Percentiles rank a stretch among this genome's conserved stretches.
Conservation (phyloP, 1,140 invertebrate species). For the Halesus radiatus region DNA sequence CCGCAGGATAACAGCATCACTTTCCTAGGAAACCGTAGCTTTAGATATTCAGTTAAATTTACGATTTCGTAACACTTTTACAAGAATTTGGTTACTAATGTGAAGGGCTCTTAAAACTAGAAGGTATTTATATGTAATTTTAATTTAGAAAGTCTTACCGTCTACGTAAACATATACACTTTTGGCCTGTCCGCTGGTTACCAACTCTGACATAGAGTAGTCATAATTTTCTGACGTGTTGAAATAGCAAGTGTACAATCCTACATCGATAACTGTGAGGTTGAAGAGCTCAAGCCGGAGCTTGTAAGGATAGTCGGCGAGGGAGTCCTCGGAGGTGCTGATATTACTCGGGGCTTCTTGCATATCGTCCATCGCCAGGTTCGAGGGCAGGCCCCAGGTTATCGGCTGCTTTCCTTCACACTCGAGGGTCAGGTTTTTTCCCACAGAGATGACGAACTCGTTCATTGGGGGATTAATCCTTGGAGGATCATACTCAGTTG, state of each 20-base stretch:
- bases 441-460: slow-evolving; percentile 66
- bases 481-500: slow-evolving; percentile 15
- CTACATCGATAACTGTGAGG: slow-evolving; percentile 69
- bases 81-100: too few relatives aligned
- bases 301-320: slow-evolving; percentile 63
- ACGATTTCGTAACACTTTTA: too few relatives aligned
- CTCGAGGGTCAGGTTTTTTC: slow-evolving; percentile 67
- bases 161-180: slow-evolving; percentile 78
- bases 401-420: slow-evolving; percentile 69
- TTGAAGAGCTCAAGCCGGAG: slow-evolving; percentile 64
- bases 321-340: slow-evolving; percentile 57
- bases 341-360: slow-evolving; percentile 60
- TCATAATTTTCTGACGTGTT: slow-evolving; percentile 55
- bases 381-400: slow-evolving; percentile 66
- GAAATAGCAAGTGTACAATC: slow-evolving; percentile 74
- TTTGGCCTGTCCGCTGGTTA: slow-evolving; percentile 64
- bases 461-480: slow-evolving; percentile 65
- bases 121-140: neutral
- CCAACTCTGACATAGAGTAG: slow-evolving; percentile 57
- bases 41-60: too few relatives aligned
- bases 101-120: too few relatives aligned
- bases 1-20: too few relatives aligned
- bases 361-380: slow-evolving; percentile 37
- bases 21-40: too few relatives aligned
- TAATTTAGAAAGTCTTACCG: slow-evolving; percentile 68